Evolutionary conservation across 1,140 invertebrate species (phyloP).

Genomic region (Ceratoteleas bidentatus): DNA sequence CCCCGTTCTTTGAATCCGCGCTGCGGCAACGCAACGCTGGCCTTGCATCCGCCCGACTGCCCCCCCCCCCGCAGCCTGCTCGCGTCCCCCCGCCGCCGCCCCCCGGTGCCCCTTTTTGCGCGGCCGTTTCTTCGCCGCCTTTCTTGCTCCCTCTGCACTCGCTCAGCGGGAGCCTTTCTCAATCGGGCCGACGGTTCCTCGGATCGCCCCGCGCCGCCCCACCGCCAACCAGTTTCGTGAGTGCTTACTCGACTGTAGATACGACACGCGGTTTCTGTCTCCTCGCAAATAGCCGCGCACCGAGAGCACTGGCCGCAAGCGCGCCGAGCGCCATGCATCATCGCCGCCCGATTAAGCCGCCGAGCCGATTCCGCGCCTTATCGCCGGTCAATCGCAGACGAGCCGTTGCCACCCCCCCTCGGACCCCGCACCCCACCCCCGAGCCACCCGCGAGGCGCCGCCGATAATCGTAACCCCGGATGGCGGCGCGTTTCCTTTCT

Average conservation of each 20-base stretch:
- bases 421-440: conserved; percentile 2
- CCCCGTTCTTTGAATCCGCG: too few relatives aligned
- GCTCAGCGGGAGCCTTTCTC: too few relatives aligned
- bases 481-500: conserved; percentile 24
- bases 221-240: conserved; percentile 60
- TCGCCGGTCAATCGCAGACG: not conserved
- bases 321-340: conserved; percentile 13
- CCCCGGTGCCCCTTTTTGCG: too few relatives aligned
- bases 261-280: conserved; percentile 59
- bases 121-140: too few relatives aligned
- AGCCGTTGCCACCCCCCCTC: too few relatives aligned
- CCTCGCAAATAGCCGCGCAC: conserved; percentile 41
- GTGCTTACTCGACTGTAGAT: conserved; percentile 52
- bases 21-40: too few relatives aligned
- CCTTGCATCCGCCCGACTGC: too few relatives aligned
- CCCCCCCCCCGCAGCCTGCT: too few relatives aligned
- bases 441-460: not conserved
- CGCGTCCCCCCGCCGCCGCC: too few relatives aligned
- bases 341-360: not conserved
- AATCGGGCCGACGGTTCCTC: too few relatives aligned
- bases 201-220: too few relatives aligned
- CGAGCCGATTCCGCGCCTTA: not conserved
- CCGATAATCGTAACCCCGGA: conserved; percentile 31
- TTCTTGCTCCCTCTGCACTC: too few relatives aligned
- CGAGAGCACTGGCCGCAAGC: conserved; percentile 30